Evolutionary conservation across 1,140 invertebrate genomes (phyloP).

Genomic region (Laupala kohalensis): DNA sequence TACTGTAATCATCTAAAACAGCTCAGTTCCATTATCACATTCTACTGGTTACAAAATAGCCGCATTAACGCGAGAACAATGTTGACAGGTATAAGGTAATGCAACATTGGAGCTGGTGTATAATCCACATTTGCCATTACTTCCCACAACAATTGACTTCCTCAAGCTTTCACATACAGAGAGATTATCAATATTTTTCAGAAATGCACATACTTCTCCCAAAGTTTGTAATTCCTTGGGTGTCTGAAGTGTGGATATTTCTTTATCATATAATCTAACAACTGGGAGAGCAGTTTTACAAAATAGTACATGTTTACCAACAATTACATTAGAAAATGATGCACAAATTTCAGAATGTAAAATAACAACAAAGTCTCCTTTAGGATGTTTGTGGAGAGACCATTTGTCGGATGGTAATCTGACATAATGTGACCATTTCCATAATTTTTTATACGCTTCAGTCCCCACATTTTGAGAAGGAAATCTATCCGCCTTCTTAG

Average conservation of each 20-base stretch:
- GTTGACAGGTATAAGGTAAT: not conserved
- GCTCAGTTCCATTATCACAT: too few species aligned
- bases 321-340: not conserved
- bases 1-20: too few species aligned
- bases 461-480: not conserved
- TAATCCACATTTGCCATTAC: not conserved
- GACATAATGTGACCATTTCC: not conserved
- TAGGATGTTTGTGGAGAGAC: not conserved
- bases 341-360: not conserved
- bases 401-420: not conserved
- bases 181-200: not conserved
- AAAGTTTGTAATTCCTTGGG: not conserved
- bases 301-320: not conserved
- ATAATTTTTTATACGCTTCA: not conserved
- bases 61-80: too few species aligned
- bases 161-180: not conserved
- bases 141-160: not conserved
- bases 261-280: not conserved
- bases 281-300: not conserved
- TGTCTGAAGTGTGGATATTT: not conserved
- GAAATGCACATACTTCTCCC: not conserved
- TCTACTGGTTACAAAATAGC: too few species aligned
- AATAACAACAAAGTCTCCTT: not conserved
- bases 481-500: too few species aligned
- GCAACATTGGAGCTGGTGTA: not conserved